Evolutionary conservation across 2,797 vertebrate species (phyloP).

Genomic region (Chrysocyon brachyurus): DNA sequence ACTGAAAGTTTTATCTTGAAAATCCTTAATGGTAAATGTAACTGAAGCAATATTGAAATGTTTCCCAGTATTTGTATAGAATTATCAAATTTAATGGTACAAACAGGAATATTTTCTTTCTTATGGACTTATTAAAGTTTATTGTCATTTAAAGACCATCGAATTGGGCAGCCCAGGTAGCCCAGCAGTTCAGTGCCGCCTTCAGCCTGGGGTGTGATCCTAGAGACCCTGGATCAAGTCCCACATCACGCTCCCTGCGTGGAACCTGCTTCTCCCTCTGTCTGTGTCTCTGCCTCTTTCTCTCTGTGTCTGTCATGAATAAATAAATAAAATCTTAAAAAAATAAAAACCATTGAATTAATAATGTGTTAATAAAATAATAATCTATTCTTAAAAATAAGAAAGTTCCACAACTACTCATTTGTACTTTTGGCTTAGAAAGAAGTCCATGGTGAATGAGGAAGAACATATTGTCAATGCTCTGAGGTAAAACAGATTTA

Average conservation of each 20-base stretch:
- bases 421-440: not conserved
- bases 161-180: not conserved
- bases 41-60: not conserved
- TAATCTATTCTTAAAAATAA: not conserved
- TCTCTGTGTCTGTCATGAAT: no score
- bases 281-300: no score
- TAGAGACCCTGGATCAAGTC: no score
- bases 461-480: not conserved
- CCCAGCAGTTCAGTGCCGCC: no score
- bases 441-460: not conserved
- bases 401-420: not conserved
- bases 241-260: no score
- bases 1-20: slow-evolving; percentile 28
- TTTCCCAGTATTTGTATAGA: not conserved
- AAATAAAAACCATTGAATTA: not conserved
- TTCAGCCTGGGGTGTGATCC: no score
- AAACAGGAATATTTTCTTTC: not conserved
- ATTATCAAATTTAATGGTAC: not conserved
- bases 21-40: not conserved
- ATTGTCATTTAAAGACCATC: not conserved
- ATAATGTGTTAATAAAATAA: not conserved
- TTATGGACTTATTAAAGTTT: not conserved
- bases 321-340: not conserved
- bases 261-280: no score
- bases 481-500: not conserved